Percentiles rank a stretch among this genome's conserved stretches.
Evolutionary conservation across 2,888 invertebrate genomes (phyloP).

Genomic region (Spisula solida): DNA sequence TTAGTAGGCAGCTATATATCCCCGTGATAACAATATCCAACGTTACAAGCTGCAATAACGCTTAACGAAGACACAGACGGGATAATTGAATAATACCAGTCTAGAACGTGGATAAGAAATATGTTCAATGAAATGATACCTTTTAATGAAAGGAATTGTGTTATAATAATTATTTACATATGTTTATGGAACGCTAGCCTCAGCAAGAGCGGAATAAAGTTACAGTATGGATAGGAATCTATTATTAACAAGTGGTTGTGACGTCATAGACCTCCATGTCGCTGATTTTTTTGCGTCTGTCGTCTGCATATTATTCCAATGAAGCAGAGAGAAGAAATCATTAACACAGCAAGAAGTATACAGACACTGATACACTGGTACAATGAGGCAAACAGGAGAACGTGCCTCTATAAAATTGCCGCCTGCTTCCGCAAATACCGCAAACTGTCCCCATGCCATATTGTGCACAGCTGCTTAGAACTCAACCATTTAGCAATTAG

Average conservation of each 20-base stretch:
- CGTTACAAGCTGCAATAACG: constrained; percentile 23
- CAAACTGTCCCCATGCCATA: no score
- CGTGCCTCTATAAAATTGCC: no score
- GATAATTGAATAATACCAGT: neutral
- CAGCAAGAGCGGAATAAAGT: constrained; percentile 10
- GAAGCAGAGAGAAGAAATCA: neutral
- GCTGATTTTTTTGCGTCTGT: neutral
- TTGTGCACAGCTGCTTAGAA: no score
- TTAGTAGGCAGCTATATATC: neutral
- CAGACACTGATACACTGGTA: neutral
- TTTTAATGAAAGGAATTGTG: constrained; percentile 39
- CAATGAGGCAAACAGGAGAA: no score
- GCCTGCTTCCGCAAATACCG: no score
- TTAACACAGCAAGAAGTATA: no score
- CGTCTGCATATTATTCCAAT: constrained; percentile 9
- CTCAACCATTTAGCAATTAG: no score
- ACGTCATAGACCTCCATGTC: constrained; percentile 21
- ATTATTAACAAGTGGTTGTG: constrained; percentile 17
- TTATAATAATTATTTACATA: constrained; percentile 36
- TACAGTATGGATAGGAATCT: constrained; percentile 8
- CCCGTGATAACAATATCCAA: neutral
- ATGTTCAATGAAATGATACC: constrained; percentile 36
- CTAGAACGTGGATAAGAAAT: constrained; percentile 18
- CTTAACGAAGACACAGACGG: constrained; percentile 27
- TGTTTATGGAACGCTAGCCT: constrained; percentile 14